Base-by-base conservation (phyloP, 2,797 vertebrate species). In the Hybognathus amarus region DNA sequence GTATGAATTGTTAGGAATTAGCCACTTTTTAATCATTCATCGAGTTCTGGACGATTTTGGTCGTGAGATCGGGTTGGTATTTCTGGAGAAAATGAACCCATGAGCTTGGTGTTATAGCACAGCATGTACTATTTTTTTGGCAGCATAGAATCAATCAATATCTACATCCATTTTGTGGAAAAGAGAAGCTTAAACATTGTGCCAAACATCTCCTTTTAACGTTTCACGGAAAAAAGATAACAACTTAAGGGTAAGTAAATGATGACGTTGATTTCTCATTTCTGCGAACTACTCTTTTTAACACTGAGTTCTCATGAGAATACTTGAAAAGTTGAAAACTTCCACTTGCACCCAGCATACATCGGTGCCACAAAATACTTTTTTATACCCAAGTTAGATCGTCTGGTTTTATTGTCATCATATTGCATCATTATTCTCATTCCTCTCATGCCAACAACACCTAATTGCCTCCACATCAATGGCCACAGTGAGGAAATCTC, bases 401-500 rank as follows among this genome's bases (percentile, higher is more conserved):
- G 2, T 36, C 27, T 74, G 80, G 24, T 36, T 73, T 50, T 38
- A 7, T 36, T 52, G 27, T 64, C 30, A 64, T 64, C 30, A 74
- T 17, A 82, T 64, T 42, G 30, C 45, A 40, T 2, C 18, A 8
- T 63, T 74, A 45, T 45, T 81, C 69, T 64, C 56, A 17, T 27
- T 38, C 42, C 56, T 36, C 69, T 38, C 50, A 64, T 50, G 38
- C 20, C 42, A 73, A 30, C 42, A 81, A 24, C n/a, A 64, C 42
- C 69, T 64, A 36, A 74, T 64, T 73, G 70, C 45, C 54, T 73
- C 30, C 69, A 81, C 56, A 30, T 81, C 69, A 74, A 81, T 38
- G 42, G n/a, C 69, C 69, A 63, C 56, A 81, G 15, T 24, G 69
- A 74, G 56, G n/a, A 81, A 73, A 50, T 64, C 69, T 74, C 80